Evolutionary conservation across 2,888 invertebrate genomes (phyloP).

Genomic region (Drosophila kambysellisi): DNA sequence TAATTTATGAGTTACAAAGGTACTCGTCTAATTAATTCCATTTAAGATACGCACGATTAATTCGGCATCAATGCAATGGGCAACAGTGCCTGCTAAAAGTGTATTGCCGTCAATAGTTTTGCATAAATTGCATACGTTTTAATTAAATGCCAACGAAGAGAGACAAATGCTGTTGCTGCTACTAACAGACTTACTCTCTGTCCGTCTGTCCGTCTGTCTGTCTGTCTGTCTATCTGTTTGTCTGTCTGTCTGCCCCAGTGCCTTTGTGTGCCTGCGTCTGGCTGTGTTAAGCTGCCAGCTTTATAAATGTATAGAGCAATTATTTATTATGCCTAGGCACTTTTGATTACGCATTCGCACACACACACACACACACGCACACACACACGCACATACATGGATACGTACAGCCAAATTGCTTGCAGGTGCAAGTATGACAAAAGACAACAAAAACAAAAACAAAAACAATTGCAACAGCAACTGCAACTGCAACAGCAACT

Average conservation of each 20-base stretch:
- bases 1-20: not conserved
- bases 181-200: conserved; percentile 7
- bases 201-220: not conserved
- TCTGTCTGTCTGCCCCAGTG: conserved; percentile 7
- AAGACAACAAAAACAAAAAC: conserved; percentile 17
- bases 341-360: conserved; percentile 42
- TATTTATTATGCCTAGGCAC: conserved; percentile 61
- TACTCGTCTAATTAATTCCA: not conserved
- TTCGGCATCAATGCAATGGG: not conserved
- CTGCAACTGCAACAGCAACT: conserved; percentile 4
- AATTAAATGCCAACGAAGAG: conserved; percentile 70
- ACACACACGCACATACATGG: not conserved
- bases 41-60: not conserved
- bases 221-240: not conserved
- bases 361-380: not conserved
- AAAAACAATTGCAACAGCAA: conserved; percentile 11
- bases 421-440: conserved; percentile 28
- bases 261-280: conserved; percentile 28
- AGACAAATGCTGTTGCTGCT: conserved; percentile 40
- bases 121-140: conserved; percentile 56
- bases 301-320: conserved; percentile 46
- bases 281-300: conserved; percentile 36
- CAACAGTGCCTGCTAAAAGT: conserved; percentile 11
- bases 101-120: conserved; percentile 23
- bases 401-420: conserved; percentile 14